Evolutionary conservation across 92 coral and sea anemone species (phyloP), one percentile per base, ranked within the genome.

Genomic region (Micromussa lordhowensis): DNA sequence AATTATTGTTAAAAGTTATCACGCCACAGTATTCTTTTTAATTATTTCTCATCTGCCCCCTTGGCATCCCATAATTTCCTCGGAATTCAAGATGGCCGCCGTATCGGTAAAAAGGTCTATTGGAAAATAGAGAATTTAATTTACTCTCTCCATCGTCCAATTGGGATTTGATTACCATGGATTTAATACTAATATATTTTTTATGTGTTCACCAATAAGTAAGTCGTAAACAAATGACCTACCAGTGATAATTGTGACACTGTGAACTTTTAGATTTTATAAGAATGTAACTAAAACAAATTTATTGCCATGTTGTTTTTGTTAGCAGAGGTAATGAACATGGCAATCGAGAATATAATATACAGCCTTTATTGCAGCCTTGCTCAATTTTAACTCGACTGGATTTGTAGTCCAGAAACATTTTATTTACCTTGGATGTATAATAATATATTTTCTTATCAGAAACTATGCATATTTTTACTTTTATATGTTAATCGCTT

Each of bases 391-490:
- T 34, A 34, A 51, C 38, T 61, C 34, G 13, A 22, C 17, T 83
- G 70, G 80, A 53, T 53, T 30, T 17, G 31, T 32, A 36, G 15
- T 75, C 82, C 82, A 35, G 48, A 15, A 57, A 72, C 82, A 75
- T 16, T 24, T 17, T 17, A 59, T 86, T 68, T 63, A 86, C 66
- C 29, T 13, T 76, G 77, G 83, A 86, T 61, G 77, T 86, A 75
- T 0, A 34, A 73, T 77, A 66, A 63, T 86, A 58, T 86, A 77
- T 86, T 77, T 85, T 86, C 40, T 29, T 77, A 77, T 21, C 32
- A 86, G 75, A 86, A 51, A 77, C 49, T 36, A 32, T 29, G 38
- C 77, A 85, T 85, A 61, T 61, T 75, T 75, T 40, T 85, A 85
- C 61, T 26, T 77, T 63, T 38, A 85, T 61, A 59, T 76, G 24